phyloP scores from a whole-genome alignment of 2,113 vertebrate species.

The Chloroceryle aenea region DNA sequence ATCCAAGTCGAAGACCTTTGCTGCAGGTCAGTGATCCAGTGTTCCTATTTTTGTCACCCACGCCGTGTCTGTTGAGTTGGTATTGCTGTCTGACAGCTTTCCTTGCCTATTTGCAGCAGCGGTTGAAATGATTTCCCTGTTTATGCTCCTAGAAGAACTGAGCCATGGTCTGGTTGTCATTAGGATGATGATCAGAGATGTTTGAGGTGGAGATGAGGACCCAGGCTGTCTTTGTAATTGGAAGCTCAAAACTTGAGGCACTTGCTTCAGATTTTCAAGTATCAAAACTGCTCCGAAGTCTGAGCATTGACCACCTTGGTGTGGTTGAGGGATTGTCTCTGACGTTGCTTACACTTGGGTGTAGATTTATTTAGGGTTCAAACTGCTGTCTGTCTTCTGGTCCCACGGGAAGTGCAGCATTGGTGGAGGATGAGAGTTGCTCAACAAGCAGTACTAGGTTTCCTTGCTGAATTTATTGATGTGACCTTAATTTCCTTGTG shows the following conservation, averaged over 20 bases:
- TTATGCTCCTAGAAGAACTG: neutral
- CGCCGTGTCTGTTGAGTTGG: neutral
- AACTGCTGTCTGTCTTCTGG: neutral
- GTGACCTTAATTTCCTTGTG: neutral
- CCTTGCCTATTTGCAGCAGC: neutral
- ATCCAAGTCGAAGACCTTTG: constrained; percentile 51
- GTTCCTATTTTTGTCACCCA: constrained; percentile 59
- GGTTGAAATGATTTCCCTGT: neutral
- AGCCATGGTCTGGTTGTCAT: neutral
- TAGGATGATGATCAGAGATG: neutral
- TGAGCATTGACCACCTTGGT: neutral
- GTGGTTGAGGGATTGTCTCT: neutral
- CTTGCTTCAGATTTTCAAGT: neutral
- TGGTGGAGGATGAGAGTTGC: neutral
- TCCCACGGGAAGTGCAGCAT: fast-evolving
- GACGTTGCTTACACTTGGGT: neutral
- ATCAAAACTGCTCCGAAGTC: neutral
- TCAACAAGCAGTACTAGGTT: neutral
- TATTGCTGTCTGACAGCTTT: constrained; percentile 30
- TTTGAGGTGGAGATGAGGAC: neutral
- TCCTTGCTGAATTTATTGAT: neutral
- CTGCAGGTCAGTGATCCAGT: constrained; percentile 48
- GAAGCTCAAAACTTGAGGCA: neutral
- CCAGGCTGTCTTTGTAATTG: neutral
- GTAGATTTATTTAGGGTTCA: neutral